These are phyloP conservation scores for Phragmatobia fuliginosa DNA, from an alignment of 2,888 invertebrate species.

Conservation along the genomic window DNA sequence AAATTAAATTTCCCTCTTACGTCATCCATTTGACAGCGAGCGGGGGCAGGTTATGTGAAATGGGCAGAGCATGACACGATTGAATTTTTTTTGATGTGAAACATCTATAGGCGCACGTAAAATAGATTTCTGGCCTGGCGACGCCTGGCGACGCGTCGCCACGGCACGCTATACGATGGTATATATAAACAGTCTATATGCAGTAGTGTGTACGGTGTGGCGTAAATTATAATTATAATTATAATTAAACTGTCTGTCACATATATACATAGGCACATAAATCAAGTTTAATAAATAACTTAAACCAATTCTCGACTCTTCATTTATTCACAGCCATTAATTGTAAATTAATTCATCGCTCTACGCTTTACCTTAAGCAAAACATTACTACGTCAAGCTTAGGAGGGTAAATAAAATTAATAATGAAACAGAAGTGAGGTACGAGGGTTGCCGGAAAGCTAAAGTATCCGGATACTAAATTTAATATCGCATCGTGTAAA, in stretches of 20 bases:
- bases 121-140: no score
- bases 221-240: no score
- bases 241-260: no score
- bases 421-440: background rate
- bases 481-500: no score
- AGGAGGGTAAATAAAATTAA: background rate
- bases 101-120: no score
- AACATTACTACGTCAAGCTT: background rate
- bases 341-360: background rate
- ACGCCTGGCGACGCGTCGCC: no score
- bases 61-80: background rate
- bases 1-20: background rate
- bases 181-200: no score
- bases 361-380: background rate
- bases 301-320: background rate
- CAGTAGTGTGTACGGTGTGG: no score
- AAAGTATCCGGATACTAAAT: background rate
- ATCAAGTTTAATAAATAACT: background rate
- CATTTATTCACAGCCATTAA: background rate
- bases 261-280: no score
- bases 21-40: background rate
- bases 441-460: background rate
- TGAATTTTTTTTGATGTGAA: no score
- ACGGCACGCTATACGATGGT: no score
- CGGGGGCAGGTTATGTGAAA: background rate